A percentile compares a stretch with the other conserved stretches of the same genome.
Conservation (phyloP, 1,140 invertebrate species). For the Pseudomyrmex sp. region DNA sequence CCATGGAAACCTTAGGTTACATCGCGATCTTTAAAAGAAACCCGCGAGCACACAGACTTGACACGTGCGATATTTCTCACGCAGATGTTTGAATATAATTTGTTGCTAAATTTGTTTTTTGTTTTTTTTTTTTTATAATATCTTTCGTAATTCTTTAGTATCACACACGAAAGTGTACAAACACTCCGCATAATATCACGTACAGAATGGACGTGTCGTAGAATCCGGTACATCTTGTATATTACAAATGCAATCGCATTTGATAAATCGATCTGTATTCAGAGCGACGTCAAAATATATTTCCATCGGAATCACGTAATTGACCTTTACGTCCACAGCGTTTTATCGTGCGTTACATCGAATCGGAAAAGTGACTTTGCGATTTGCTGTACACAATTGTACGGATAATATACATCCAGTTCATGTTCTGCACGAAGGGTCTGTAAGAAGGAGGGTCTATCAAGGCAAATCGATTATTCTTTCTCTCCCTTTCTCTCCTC, state of each 20-base stretch:
- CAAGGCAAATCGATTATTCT: slow-evolving; percentile 32
- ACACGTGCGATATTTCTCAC: background rate
- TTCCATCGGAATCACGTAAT: slow-evolving; percentile 32
- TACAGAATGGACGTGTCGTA: background rate
- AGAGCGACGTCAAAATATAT: slow-evolving; percentile 22
- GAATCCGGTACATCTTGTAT: background rate
- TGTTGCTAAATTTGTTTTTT: too few relatives aligned
- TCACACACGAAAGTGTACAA: background rate
- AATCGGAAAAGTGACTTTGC: slow-evolving; percentile 21
- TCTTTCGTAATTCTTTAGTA: background rate
- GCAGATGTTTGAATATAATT: too few relatives aligned
- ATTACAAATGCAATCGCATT: background rate
- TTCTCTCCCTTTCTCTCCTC: background rate
- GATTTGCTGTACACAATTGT: slow-evolving; percentile 5
- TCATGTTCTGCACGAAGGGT: background rate
- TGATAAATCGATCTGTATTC: slow-evolving; percentile 32
- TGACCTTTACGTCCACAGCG: background rate
- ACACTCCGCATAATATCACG: background rate
- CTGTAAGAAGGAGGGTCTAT: background rate
- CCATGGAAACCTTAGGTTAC: background rate
- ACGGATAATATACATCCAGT: slow-evolving; percentile 13
- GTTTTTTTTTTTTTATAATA: background rate
- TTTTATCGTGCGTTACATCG: slow-evolving; percentile 11
- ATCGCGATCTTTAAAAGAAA: slow-evolving; percentile 5
- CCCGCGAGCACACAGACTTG: background rate